These are phyloP conservation scores for Aphodius granarius DNA, from an alignment of 2,888 invertebrate genomes.

Conservation along the genomic window DNA sequence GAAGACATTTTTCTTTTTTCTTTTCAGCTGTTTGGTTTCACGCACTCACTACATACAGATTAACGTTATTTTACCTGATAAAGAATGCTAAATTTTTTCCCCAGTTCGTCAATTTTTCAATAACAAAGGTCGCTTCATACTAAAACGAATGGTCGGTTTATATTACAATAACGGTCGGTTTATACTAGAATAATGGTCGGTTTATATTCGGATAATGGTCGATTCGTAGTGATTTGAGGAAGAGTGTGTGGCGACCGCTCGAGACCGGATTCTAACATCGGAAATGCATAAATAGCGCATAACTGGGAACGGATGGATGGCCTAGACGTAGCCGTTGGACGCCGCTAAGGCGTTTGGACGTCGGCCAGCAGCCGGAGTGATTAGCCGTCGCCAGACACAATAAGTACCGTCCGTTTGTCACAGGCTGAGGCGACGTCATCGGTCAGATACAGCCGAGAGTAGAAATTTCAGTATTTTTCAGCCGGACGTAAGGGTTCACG, in stretches of 20 bases:
- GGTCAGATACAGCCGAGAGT: not conserved
- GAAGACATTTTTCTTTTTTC: not conserved
- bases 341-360: slow-evolving; percentile 39
- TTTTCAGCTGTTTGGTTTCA: not conserved
- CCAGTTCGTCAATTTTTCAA: not conserved
- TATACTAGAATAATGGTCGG: not conserved
- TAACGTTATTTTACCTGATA: not conserved
- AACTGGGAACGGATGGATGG: not conserved
- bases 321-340: slow-evolving; percentile 38
- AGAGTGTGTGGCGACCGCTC: not conserved
- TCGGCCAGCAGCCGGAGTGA: slow-evolving; percentile 30
- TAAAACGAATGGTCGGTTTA: not conserved
- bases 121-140: not conserved
- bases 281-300: slow-evolving; percentile 42
- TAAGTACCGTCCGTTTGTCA: slow-evolving; percentile 38
- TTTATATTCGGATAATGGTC: not conserved
- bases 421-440: not conserved
- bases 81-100: not conserved
- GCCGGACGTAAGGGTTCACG: not conserved
- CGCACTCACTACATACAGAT: not conserved
- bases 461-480: not conserved
- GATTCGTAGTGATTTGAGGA: not conserved
- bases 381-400: slow-evolving; percentile 42
- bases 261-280: slow-evolving; percentile 25
- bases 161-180: not conserved